These are phyloP conservation scores for Protonemura montana DNA, from an alignment of 2,888 invertebrate species.

Conservation along the genomic window DNA sequence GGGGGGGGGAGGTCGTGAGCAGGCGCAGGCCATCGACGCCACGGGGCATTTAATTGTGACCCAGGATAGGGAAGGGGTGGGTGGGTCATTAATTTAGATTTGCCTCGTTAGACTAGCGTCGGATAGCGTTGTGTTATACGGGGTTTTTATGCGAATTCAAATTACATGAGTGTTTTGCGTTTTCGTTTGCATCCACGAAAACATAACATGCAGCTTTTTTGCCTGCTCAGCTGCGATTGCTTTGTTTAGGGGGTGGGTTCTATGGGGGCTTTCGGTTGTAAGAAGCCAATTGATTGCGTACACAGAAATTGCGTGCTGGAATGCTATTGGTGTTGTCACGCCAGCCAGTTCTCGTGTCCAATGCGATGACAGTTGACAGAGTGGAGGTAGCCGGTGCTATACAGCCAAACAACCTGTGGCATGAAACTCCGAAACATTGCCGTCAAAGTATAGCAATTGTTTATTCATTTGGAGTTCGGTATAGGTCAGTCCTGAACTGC, in stretches of 20 bases:
- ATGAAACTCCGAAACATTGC: not conserved
- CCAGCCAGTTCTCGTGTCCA: not conserved
- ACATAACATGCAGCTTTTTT: too few species aligned
- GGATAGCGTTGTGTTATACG: not conserved
- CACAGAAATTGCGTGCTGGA: not conserved
- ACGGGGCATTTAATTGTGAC: conserved; percentile 7
- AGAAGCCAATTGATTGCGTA: not conserved
- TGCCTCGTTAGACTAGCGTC: not conserved
- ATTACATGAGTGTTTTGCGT: not conserved
- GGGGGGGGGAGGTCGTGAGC: not conserved
- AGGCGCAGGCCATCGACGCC: not conserved
- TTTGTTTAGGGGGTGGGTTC: not conserved
- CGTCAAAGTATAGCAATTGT: too few species aligned
- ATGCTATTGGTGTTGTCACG: not conserved
- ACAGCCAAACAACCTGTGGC: not conserved
- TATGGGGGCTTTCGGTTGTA: not conserved
- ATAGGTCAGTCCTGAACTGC: too few species aligned
- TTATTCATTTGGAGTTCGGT: too few species aligned
- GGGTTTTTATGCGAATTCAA: not conserved
- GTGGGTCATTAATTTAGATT: conserved; percentile 8
- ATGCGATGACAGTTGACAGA: not conserved
- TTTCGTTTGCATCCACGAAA: not conserved
- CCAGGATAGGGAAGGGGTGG: not conserved
- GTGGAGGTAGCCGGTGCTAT: not conserved
- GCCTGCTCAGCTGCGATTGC: not conserved